Conservation (phyloP, 2,888 invertebrate genomes). For the Drosophila greeni region DNA sequence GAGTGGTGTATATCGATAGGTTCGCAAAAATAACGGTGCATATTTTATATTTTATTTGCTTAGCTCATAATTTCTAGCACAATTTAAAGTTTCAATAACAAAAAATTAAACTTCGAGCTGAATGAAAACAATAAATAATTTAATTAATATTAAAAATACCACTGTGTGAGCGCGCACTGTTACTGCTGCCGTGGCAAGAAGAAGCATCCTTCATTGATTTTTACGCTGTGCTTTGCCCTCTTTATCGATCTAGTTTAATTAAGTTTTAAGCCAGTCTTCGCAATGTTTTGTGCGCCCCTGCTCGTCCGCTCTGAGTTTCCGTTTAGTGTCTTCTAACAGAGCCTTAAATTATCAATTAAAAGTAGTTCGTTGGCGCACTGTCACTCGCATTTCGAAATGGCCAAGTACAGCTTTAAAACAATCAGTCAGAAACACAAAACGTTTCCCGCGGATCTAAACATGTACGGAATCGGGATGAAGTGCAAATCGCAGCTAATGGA, state of each 20-base stretch:
- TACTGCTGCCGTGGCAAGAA: neutral
- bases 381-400: slow-evolving; percentile 48
- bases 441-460: slow-evolving; percentile 59
- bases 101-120: neutral
- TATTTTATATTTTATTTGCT: neutral
- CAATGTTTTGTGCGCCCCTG: slow-evolving; percentile 55
- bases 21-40: neutral
- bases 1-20: slow-evolving; percentile 13
- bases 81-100: neutral
- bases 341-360: neutral
- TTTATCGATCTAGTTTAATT: slow-evolving; percentile 36
- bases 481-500: slow-evolving; percentile 61
- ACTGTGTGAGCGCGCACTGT: neutral
- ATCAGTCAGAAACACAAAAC: slow-evolving; percentile 64
- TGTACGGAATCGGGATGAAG: slow-evolving; percentile 47
- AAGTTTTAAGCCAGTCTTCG: slow-evolving; percentile 25
- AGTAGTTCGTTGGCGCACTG: slow-evolving; percentile 16
- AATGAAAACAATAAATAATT: neutral
- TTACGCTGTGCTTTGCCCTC: slow-evolving; percentile 29
- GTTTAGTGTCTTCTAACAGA: slow-evolving; percentile 57
- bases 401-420: slow-evolving; percentile 59
- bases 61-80: neutral
- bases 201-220: slow-evolving; percentile 29
- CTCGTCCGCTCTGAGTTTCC: slow-evolving; percentile 57
- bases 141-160: neutral